A percentile compares a stretch with the other conserved stretches of the same genome.
Evolutionary conservation across 2,113 vertebrate species (phyloP).

Genomic region (Microcebus tavaratra): DNA sequence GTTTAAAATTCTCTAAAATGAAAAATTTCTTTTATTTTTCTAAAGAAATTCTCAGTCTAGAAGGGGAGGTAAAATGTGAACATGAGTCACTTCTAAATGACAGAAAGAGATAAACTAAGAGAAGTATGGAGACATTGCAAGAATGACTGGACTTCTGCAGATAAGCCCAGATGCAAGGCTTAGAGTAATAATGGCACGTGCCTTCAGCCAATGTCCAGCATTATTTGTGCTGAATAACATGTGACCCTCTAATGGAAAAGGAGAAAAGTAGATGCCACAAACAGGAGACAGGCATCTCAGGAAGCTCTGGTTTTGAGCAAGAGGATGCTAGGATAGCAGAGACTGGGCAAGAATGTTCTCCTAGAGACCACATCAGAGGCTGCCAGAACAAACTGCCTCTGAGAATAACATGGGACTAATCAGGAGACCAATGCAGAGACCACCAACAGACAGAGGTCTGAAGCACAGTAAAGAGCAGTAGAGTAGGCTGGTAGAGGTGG

Average conservation of each 20-base stretch:
- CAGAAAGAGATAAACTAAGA: background rate
- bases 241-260: background rate
- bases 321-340: background rate
- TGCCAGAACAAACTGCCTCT: background rate
- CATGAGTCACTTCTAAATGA: background rate
- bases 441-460: background rate
- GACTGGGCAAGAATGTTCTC: background rate
- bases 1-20: background rate
- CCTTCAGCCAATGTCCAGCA: too few species aligned
- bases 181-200: background rate
- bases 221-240: background rate
- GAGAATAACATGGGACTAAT: background rate
- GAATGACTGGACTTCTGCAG: background rate
- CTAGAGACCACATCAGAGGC: background rate
- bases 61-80: background rate
- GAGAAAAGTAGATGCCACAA: background rate
- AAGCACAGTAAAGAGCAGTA: background rate
- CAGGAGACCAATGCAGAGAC: background rate
- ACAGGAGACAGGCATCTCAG: background rate
- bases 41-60: background rate
- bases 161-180: background rate
- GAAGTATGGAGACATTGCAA: background rate
- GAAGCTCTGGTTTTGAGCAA: background rate
- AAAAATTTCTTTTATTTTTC: background rate
- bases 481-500: too few species aligned